phyloP scores from a whole-genome alignment of 2,113 vertebrate genomes.

The Syngnathus typhle region DNA sequence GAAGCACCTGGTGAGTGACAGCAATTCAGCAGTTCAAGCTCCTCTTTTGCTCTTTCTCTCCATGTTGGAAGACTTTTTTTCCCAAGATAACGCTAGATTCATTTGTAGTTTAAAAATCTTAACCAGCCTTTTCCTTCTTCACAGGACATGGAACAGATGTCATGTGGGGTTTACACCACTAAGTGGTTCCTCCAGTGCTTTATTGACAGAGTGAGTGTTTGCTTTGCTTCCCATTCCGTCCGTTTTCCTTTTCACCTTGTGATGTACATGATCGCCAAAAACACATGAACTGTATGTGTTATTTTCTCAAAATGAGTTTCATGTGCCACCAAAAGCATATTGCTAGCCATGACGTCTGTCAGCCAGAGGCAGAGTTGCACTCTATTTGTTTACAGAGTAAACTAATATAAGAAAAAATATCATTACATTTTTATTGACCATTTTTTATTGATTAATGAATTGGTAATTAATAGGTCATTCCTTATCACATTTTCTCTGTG shows the following conservation, averaged over 20 bases:
- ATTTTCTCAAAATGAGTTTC: too few relatives aligned
- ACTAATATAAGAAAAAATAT: too few relatives aligned
- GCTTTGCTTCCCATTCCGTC: neutral
- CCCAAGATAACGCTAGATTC: too few relatives aligned
- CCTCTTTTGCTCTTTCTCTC: neutral
- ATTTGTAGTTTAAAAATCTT: neutral
- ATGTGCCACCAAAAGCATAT: too few relatives aligned
- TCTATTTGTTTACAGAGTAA: too few relatives aligned
- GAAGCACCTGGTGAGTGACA: slow-evolving; percentile 77
- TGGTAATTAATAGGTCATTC: neutral
- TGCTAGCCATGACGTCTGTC: too few relatives aligned
- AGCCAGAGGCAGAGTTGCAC: too few relatives aligned
- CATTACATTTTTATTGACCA: neutral
- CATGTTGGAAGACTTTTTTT: neutral
- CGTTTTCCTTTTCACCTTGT: neutral
- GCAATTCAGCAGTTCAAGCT: neutral
- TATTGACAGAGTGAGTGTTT: slow-evolving; percentile 82
- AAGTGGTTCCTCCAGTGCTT: slow-evolving; percentile 96
- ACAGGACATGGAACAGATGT: slow-evolving; percentile 92
- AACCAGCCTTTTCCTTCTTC: slow-evolving; percentile 1
- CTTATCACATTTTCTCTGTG: neutral
- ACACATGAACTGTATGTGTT: too few relatives aligned
- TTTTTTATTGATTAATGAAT: neutral
- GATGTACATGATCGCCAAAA: too few relatives aligned
- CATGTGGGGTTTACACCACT: slow-evolving; percentile 86